Evolutionary conservation across 2,797 vertebrate genomes (phyloP), one percentile per base, ranked within the genome.

Genomic region (Balearica regulorum): DNA sequence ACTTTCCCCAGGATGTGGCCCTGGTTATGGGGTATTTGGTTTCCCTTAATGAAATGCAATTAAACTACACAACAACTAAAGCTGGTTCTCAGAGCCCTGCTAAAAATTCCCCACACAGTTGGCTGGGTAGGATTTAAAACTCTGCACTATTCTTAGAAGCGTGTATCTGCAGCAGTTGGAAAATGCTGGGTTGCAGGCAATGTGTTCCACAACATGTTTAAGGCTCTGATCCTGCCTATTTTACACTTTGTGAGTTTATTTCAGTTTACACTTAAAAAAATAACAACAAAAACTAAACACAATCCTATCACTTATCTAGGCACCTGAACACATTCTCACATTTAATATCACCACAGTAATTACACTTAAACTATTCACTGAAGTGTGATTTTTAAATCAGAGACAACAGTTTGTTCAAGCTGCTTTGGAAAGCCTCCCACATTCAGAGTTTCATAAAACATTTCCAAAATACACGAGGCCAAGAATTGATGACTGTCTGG

Each of bases 61-160:
- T 46, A 35, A 92, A 75, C n/a, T 21, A n/a, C 9, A 19, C 26
- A 64, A 78, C 44, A 77, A 79, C 70, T 77, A 82, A 87, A 55
- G 73, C 61, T 64, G 29, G 10, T 79, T 89, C 65, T 91, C 53
- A 62, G 82, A 92, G 80, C 64, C 41, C 66, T 95, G 94, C 96
- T 97, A 97, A 97, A 96, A 97, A 97, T 97, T 96, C 91, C 91
- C 82, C 85, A 29, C 83, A 43, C 98, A 97, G 96, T 94, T 98
- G 97, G 66, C 94, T 75, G 87, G 82, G 91, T 83, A 91, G 96
- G 62, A 81, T 92, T 97, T 97, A 94, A 96, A 94, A 72, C 87
- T 92, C 92, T 66, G 43, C 83, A 77, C 97, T 98, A 98, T 98
- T 97, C 97, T 98, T 97, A 90, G 94, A 91, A 90, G 39, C 21